A percentile compares a stretch with the other conserved stretches of the same genome.
These are phyloP conservation scores for Cepphus grylle DNA, from an alignment of 2,113 vertebrate genomes.

Conservation along the genomic window DNA sequence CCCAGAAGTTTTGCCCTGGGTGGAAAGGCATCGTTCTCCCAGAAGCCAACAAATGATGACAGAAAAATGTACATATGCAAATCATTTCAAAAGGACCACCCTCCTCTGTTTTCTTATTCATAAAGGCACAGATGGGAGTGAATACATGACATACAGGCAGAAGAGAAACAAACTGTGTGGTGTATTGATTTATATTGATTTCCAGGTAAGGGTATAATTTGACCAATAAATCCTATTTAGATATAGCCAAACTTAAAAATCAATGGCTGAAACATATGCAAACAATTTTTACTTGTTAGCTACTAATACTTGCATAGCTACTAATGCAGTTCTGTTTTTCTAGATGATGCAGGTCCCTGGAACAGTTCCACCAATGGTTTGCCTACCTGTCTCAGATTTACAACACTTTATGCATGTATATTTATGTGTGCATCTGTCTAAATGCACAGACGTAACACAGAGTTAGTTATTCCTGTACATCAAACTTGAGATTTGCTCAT, in stretches of 20 bases:
- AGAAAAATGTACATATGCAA: not conserved
- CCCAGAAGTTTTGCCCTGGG: not conserved
- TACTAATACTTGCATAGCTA: not conserved
- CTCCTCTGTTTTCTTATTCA: not conserved
- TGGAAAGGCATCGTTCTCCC: not conserved
- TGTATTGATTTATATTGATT: not conserved
- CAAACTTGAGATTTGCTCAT: not conserved
- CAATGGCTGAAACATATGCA: not conserved
- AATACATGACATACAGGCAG: not conserved
- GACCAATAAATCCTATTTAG: not conserved
- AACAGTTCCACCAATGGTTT: not conserved
- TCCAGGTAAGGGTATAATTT: not conserved
- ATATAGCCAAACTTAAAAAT: not conserved
- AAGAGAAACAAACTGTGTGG: not conserved
- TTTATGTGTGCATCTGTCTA: not conserved
- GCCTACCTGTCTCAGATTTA: not conserved
- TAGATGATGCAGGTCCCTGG: not conserved
- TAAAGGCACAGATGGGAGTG: not conserved
- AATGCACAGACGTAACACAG: not conserved
- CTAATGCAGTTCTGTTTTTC: not conserved
- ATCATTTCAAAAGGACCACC: fast-evolving
- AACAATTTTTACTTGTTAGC: not conserved
- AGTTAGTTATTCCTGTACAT: not conserved
- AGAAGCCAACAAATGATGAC: not conserved
- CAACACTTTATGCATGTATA: not conserved